Evolutionary conservation across 1,140 invertebrate genomes (phyloP).

Genomic region (Zeugodacus cucurbitae): DNA sequence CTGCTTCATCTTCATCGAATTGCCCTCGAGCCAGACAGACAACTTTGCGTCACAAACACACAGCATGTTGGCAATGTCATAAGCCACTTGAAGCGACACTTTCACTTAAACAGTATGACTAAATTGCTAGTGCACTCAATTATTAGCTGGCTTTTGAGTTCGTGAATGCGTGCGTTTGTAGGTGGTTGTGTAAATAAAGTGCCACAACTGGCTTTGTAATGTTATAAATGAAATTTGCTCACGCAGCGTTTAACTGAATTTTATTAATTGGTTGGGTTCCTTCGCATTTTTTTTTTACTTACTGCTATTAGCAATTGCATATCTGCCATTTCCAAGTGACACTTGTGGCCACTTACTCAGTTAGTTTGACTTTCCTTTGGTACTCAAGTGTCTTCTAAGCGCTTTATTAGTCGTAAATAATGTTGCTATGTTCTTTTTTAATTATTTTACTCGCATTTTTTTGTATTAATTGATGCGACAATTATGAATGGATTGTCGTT

Average conservation of each 20-base stretch:
- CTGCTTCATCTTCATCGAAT: neutral
- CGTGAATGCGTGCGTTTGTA: no score
- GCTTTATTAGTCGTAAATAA: neutral
- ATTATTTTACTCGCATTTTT: neutral
- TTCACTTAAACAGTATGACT: neutral
- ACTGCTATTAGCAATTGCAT: neutral
- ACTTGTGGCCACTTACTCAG: neutral
- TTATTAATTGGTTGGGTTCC: constrained; percentile 34
- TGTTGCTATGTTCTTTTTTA: neutral
- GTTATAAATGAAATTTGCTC: constrained; percentile 39
- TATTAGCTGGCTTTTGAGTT: neutral
- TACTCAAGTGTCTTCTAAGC: neutral
- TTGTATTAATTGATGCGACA: neutral
- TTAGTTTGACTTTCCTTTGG: neutral
- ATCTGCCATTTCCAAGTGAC: neutral
- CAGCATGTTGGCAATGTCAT: neutral
- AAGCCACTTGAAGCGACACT: neutral
- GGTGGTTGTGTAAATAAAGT: neutral
- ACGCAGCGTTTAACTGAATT: constrained; percentile 41
- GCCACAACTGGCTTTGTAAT: neutral
- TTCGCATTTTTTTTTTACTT: neutral
- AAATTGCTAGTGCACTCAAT: neutral
- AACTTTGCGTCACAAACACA: neutral
- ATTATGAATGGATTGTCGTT: neutral
- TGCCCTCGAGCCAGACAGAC: neutral